phyloP scores from a whole-genome alignment of 1,140 invertebrate species.

The Lithobius niger region DNA sequence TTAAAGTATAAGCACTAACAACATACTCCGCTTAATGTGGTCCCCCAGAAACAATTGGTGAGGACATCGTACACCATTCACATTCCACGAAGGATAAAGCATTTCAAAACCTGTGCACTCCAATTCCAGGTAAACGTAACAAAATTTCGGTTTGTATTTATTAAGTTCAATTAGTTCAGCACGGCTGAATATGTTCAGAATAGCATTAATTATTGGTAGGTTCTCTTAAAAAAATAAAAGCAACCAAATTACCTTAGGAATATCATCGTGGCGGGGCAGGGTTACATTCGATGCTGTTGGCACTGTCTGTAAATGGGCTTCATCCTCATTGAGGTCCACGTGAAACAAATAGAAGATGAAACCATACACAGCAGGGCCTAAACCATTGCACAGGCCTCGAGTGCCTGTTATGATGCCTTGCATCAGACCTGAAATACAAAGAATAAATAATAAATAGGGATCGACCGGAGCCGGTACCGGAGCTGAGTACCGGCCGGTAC shows the following conservation, averaged over 20 bases:
- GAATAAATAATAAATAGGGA: too few relatives aligned
- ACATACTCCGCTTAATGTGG: too few relatives aligned
- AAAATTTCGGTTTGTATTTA: too few relatives aligned
- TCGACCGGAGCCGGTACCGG: too few relatives aligned
- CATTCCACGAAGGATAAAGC: too few relatives aligned
- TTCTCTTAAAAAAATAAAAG: neutral
- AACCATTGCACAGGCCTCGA: constrained; percentile 79
- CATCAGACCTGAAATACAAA: constrained; percentile 53
- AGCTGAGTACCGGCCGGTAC: too few relatives aligned
- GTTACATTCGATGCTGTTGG: neutral
- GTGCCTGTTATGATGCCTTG: constrained; percentile 98
- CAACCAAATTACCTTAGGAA: constrained; percentile 5
- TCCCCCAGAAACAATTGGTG: too few relatives aligned
- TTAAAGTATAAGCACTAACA: too few relatives aligned
- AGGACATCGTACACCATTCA: too few relatives aligned
- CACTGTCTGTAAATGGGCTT: constrained; percentile 19
- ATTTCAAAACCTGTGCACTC: too few relatives aligned
- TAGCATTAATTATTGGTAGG: neutral
- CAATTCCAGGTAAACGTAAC: too few relatives aligned
- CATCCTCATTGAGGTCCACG: constrained; percentile 80
- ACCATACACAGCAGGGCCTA: constrained; percentile 92
- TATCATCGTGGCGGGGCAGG: neutral
- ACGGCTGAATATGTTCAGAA: neutral
- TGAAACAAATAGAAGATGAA: constrained; percentile 98
- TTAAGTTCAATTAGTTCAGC: too few relatives aligned